phyloP scores from a whole-genome alignment of 2,797 vertebrate genomes.

The Lutjanus argentimaculatus region DNA sequence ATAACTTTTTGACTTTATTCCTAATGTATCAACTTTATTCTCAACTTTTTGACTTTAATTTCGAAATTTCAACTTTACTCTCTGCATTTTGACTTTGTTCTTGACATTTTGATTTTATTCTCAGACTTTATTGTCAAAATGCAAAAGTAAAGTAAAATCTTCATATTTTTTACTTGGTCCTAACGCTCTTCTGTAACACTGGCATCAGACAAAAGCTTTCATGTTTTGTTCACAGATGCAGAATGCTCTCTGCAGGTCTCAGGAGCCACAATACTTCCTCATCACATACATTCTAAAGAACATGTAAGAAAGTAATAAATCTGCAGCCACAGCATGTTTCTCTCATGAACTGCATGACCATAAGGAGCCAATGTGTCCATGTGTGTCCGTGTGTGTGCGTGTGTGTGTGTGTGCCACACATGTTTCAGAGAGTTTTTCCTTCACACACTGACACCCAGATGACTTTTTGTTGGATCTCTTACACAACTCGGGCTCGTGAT shows the following conservation, averaged over 20 bases:
- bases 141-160: too few species aligned
- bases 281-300: slow-evolving; percentile 32
- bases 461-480: slow-evolving; percentile 42
- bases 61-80: too few species aligned
- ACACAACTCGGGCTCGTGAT: slow-evolving; percentile 1
- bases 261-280: slow-evolving; percentile 36
- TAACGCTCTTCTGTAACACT: too few species aligned
- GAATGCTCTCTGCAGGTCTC: slow-evolving; percentile 32
- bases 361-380: slow-evolving; percentile 47
- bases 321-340: slow-evolving; percentile 45
- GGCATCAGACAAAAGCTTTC: background rate
- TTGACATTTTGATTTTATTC: too few species aligned
- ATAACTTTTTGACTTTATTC: too few species aligned
- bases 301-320: slow-evolving; percentile 65
- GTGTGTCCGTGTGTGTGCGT: slow-evolving; percentile 30
- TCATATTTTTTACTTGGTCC: too few species aligned
- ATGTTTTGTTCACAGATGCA: slow-evolving; percentile 26
- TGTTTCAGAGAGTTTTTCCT: slow-evolving; percentile 31
- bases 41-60: too few species aligned
- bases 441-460: slow-evolving; percentile 32
- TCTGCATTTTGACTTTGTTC: too few species aligned
- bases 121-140: too few species aligned
- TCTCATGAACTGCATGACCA: slow-evolving; percentile 57
- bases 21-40: too few species aligned
- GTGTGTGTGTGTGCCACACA: slow-evolving; percentile 54